Base-by-base conservation (phyloP, 2,797 vertebrate genomes). In the Falco cherrug region DNA sequence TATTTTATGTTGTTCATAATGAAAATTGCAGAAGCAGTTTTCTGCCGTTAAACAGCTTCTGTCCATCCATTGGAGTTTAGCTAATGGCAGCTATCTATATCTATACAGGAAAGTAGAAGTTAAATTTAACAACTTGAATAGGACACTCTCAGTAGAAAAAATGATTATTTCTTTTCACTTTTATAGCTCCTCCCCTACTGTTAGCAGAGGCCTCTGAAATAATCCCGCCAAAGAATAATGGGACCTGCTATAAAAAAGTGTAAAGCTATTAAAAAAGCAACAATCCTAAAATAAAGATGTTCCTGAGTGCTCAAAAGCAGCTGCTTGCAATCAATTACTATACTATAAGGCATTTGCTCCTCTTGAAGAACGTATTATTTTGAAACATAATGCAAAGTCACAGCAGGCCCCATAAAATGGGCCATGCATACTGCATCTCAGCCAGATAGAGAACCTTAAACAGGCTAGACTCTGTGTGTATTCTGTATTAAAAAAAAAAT, bases 291-390 rank as follows among this genome's bases (percentile, higher is more conserved):
- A 96, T 96, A 94, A 96, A 96, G 71, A 94, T 92, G 95, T 96
- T 95, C 88, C 81, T 82, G 69, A 91, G 84, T 81, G 61, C 87
- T 97, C 76, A 97, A 97, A 97, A 86, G 81, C 94, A 95, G 74
- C 57, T 87, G 84, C 50, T 67, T 97, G 83, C 83, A 88, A 94
- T 98, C 93, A 92, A 95, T 98, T 97, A 96, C 92, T 81, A 6
- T 37, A 91, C 47, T 94, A 50, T 89, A 95, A 96, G 80, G 56
- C 73, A 89, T 96, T 94, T 1, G 3, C 65, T 96, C 43, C 84
- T 94, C 95, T 68, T 54, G 91, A 96, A 95, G 69, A 96, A 81
- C 64, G 93, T 94, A 94, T 98, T 97, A 97, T 98, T 97, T 97
- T 97, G 94, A 96, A 93, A 95, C 94, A 98, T 89, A 98, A 97